These are phyloP conservation scores for Bombus superbus DNA, from an alignment of 1,140 invertebrate genomes.

Conservation along the genomic window DNA sequence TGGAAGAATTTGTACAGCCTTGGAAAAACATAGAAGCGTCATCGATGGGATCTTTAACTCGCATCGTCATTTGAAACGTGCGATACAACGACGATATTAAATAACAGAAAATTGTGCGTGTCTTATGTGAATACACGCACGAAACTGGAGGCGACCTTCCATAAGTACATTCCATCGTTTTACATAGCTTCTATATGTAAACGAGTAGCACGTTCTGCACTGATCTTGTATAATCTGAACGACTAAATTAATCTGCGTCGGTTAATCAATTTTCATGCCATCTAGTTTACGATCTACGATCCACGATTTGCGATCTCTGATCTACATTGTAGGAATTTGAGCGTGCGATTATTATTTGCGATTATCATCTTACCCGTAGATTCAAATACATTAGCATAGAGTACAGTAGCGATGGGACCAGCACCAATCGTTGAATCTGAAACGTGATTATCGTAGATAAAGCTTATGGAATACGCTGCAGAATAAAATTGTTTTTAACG, in stretches of 20 bases:
- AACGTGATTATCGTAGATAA: neutral
- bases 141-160: too few species aligned
- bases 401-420: constrained; percentile 92
- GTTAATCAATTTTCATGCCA: neutral
- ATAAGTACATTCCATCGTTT: too few species aligned
- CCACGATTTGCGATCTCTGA: neutral
- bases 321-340: neutral
- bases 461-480: neutral
- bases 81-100: too few species aligned
- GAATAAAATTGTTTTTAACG: neutral
- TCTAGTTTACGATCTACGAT: neutral
- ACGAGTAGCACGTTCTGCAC: too few species aligned
- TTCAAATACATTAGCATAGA: constrained; percentile 89
- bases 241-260: neutral
- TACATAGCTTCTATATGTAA: too few species aligned
- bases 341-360: neutral
- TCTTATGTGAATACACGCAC: too few species aligned
- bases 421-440: constrained; percentile 89
- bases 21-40: too few species aligned
- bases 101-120: too few species aligned
- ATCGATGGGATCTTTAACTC: too few species aligned
- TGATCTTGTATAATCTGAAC: too few species aligned
- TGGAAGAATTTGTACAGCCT: too few species aligned
- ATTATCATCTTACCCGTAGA: constrained; percentile 67
- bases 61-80: too few species aligned